These are phyloP conservation scores for Heterohyrax brucei DNA, from an alignment of 2,797 vertebrate species.

Conservation along the genomic window DNA sequence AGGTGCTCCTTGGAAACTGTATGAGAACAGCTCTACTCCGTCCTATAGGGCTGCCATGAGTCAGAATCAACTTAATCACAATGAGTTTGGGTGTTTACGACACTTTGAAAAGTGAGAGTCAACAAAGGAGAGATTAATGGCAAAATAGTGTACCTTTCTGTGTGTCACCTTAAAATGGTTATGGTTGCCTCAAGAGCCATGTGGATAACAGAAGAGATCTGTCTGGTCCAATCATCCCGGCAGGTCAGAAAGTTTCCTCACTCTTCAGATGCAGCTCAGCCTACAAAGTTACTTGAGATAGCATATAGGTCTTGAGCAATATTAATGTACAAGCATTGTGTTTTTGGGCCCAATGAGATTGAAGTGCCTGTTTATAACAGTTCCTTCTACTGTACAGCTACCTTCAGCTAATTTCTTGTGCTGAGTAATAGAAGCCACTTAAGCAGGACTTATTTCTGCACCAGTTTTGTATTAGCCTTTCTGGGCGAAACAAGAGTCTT, in stretches of 20 bases:
- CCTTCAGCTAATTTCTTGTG: background rate
- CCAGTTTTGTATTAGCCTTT: background rate
- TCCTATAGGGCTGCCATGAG: no score
- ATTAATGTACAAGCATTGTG: fast-evolving
- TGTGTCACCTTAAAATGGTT: background rate
- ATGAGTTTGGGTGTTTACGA: no score
- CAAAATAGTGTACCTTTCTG: no score
- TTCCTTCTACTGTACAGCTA: background rate
- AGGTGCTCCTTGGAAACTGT: no score
- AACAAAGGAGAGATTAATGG: background rate
- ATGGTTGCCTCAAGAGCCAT: background rate
- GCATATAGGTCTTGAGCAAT: background rate
- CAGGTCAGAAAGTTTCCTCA: background rate
- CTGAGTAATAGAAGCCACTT: background rate
- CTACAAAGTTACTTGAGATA: background rate
- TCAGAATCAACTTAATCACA: no score
- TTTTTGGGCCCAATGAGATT: background rate
- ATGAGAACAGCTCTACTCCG: no score
- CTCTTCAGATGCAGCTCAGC: fast-evolving
- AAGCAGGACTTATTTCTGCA: background rate
- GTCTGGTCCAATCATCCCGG: no score
- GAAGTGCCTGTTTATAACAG: background rate
- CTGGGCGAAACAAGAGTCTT: background rate
- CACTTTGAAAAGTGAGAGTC: background rate
- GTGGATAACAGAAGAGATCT: background rate